Percentiles rank a stretch among this genome's conserved stretches.
These are phyloP conservation scores for Gerris lacustris DNA, from an alignment of 2,888 invertebrate genomes.

Conservation along the genomic window DNA sequence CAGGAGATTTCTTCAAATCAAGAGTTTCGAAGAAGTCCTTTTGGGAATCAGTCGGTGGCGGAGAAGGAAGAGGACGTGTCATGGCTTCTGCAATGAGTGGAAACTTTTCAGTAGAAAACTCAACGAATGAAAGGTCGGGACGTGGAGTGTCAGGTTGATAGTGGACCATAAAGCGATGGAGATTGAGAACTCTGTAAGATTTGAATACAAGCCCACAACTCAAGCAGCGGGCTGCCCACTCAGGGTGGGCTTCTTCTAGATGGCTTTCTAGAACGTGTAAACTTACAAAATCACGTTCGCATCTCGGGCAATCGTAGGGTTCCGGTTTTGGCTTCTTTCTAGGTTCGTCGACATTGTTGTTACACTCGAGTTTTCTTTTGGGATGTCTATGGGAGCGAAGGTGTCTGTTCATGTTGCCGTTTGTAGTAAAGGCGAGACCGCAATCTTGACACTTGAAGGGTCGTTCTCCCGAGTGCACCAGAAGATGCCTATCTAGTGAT, in stretches of 20 bases:
- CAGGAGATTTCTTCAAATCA: constrained; percentile 23
- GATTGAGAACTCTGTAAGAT: constrained; percentile 56
- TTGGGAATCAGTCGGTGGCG: background rate
- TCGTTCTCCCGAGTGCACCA: constrained; percentile 62
- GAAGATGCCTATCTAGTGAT: constrained; percentile 46
- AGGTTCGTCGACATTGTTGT: constrained; percentile 19
- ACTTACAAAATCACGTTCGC: constrained; percentile 50
- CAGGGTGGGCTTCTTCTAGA: constrained; percentile 52
- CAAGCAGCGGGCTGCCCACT: constrained; percentile 55
- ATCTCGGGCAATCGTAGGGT: constrained; percentile 46
- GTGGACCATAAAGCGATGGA: constrained; percentile 55
- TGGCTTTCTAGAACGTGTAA: constrained; percentile 50
- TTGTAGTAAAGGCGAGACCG: constrained; percentile 68
- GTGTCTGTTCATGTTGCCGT: constrained; percentile 76
- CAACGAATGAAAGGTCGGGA: constrained; percentile 56
- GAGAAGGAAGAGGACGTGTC: background rate
- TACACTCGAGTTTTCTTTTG: constrained; percentile 19
- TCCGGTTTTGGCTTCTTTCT: constrained; percentile 12
- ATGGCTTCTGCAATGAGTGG: constrained; percentile 61
- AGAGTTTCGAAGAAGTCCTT: constrained; percentile 22
- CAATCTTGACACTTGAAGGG: constrained; percentile 69
- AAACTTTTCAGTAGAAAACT: constrained; percentile 67
- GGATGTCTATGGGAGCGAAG: constrained; percentile 50
- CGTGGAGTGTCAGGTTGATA: constrained; percentile 24
- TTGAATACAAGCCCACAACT: constrained; percentile 61